These are phyloP conservation scores for Dasysyrphus albostriatus DNA, from an alignment of 2,888 invertebrate species.

Conservation along the genomic window DNA sequence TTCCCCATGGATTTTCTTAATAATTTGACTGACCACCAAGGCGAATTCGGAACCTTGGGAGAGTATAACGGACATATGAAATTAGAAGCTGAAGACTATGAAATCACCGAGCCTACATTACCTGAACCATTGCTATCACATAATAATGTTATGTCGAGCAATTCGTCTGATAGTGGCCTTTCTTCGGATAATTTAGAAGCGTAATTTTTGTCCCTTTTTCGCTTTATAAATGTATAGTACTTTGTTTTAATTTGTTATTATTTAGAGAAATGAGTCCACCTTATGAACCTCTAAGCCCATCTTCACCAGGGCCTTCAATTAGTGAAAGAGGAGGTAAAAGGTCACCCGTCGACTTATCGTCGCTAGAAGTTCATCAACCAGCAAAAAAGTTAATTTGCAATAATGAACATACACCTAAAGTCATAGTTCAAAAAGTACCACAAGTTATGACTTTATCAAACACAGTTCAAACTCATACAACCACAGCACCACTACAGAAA, in stretches of 20 bases:
- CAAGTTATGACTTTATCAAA: constrained; percentile 75
- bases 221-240: background rate
- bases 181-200: constrained; percentile 87
- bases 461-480: constrained; percentile 41
- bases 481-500: constrained; percentile 28
- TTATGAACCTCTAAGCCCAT: constrained; percentile 77
- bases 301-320: constrained; percentile 74
- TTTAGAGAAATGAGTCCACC: constrained; percentile 78
- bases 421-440: constrained; percentile 77
- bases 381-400: constrained; percentile 19
- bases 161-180: constrained; percentile 88
- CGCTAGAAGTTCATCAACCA: constrained; percentile 31
- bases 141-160: constrained; percentile 76
- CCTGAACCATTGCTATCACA: constrained; percentile 60
- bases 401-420: constrained; percentile 73
- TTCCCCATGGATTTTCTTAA: constrained; percentile 87
- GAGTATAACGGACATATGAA: constrained; percentile 79
- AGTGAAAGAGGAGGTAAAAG: constrained; percentile 75
- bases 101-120: constrained; percentile 77
- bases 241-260: background rate
- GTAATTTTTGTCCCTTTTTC: constrained; percentile 81
- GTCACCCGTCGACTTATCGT: constrained; percentile 47
- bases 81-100: constrained; percentile 80
- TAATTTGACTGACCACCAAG: constrained; percentile 85
- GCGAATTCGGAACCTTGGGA: constrained; percentile 83